Conservation (phyloP, 1,140 invertebrate species). For the Ptiloglossa arizonensis region DNA sequence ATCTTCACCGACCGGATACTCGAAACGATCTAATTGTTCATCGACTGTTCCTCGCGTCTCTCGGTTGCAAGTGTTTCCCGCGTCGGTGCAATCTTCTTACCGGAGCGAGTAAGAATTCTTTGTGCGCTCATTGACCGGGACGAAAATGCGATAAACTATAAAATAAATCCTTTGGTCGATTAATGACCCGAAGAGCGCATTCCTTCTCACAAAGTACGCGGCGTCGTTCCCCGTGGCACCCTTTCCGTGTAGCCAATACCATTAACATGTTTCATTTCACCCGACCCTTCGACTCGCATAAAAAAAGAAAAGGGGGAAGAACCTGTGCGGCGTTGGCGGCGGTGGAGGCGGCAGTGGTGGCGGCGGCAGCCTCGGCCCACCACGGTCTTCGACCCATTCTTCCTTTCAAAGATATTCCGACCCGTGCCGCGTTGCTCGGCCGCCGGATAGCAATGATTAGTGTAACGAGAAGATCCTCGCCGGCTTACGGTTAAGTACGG, state of each 20-base stretch:
- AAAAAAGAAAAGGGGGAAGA: constrained; percentile 6
- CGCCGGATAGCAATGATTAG: constrained; percentile 62
- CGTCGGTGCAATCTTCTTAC: background rate
- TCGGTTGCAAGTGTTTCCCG: no score
- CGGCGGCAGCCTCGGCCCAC: no score
- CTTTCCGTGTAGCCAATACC: constrained; percentile 35
- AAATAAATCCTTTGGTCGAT: constrained; percentile 20
- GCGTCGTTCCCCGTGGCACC: constrained; percentile 11
- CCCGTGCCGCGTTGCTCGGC: background rate
- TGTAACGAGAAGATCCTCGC: constrained; percentile 60
- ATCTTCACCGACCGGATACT: no score
- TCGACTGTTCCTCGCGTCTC: no score
- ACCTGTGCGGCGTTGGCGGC: no score
- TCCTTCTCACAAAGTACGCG: background rate
- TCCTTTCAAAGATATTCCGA: constrained; percentile 14
- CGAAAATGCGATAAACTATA: constrained; percentile 3
- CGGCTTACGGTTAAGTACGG: constrained; percentile 51
- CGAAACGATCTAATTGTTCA: no score
- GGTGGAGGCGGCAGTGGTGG: no score
- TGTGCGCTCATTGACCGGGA: background rate
- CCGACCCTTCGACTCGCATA: constrained; percentile 17
- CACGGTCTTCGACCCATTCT: constrained; percentile 11
- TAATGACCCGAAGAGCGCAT: background rate
- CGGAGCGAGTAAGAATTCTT: background rate
- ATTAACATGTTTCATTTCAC: constrained; percentile 49